A percentile compares a stretch with the other conserved stretches of the same genome.
phyloP scores from a whole-genome alignment of 2,888 invertebrate genomes.

The Gibbula magus region DNA sequence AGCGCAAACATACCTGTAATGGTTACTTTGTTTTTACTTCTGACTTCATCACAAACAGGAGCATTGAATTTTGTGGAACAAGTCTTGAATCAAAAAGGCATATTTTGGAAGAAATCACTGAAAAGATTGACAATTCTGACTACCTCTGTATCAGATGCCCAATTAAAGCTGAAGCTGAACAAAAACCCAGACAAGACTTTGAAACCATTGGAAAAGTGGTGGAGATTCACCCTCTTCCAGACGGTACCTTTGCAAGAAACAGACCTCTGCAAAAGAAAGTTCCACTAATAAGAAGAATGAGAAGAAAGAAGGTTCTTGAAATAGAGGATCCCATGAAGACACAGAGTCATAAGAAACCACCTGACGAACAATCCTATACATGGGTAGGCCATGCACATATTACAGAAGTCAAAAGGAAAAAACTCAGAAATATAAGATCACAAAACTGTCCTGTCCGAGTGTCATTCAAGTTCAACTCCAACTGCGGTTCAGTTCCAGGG shows the following conservation, averaged over 20 bases:
- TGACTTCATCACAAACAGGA: constrained; percentile 43
- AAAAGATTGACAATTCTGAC: neutral
- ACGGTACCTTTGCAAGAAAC: too few relatives aligned
- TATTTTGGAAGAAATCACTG: neutral
- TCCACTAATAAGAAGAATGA: too few relatives aligned
- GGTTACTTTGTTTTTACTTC: constrained; percentile 45
- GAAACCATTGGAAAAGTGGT: too few relatives aligned
- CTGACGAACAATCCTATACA: neutral
- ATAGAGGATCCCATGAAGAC: too few relatives aligned
- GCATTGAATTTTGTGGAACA: constrained; percentile 48
- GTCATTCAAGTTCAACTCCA: neutral
- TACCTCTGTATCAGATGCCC: constrained; percentile 10
- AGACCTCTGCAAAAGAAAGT: too few relatives aligned
- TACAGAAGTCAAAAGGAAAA: neutral
- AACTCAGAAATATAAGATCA: neutral
- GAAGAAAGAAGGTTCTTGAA: too few relatives aligned
- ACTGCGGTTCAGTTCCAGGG: neutral
- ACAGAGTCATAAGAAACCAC: too few relatives aligned
- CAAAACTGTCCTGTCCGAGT: neutral
- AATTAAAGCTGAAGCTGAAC: neutral
- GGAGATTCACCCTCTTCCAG: too few relatives aligned
- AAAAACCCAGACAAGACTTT: too few relatives aligned
- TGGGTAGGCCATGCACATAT: constrained; percentile 15
- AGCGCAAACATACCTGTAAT: neutral
- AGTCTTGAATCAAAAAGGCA: constrained; percentile 11